Base-by-base conservation (phyloP, 1,140 invertebrate genomes). In the Zaprionus capensis region DNA sequence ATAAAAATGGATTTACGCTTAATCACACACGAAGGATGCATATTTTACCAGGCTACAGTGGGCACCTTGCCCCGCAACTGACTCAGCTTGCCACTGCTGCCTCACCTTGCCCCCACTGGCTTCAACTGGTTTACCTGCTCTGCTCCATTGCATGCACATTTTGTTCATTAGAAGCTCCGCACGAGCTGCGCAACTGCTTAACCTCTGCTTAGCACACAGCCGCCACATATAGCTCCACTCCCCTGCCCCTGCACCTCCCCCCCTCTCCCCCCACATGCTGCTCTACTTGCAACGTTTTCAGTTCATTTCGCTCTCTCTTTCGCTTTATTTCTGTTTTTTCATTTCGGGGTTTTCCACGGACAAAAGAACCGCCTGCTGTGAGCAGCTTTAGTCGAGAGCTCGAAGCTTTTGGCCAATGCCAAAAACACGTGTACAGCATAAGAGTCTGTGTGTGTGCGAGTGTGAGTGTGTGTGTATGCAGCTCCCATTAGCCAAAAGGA, bases 11-110 rank as follows among this genome's bases (percentile, higher is more conserved):
- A 85, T 85, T 86, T 86, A 75, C 78, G 83, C 74, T 87, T 81
- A 82, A 78, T 87, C 80, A 76, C 83, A 87, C 81, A 83, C 81
- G 76, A 77, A 83, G 84, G 84, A 81, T 87, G 78, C 83, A 83
- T 79, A 78, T 79, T 81, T 81, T 69, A 85, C 31, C 31, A 34
- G 31, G 31, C 31, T 34, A 34, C 31, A 34, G 31, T 34, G 31
- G 31, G 31, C 31, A 34, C 9, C 9, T 34, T 34, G 31, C 31
- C 31, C 31, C 31, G 31, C 31, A 34, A 34, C 72, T 14, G 17
- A 17, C 26, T 71, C 68, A 38, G 65, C 46, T 12, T 24, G 68
- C 68, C 53, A 4, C 4, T 5, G 24, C 24, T 26, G 24, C 24
- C 24, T 5, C 68, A 38, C 69, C 46, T 12, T 20, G 68, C 65